Evolutionary conservation across 1,140 invertebrate genomes (phyloP), one percentile per base, ranked within the genome.

Genomic region (Tachypleus tridentatus): DNA sequence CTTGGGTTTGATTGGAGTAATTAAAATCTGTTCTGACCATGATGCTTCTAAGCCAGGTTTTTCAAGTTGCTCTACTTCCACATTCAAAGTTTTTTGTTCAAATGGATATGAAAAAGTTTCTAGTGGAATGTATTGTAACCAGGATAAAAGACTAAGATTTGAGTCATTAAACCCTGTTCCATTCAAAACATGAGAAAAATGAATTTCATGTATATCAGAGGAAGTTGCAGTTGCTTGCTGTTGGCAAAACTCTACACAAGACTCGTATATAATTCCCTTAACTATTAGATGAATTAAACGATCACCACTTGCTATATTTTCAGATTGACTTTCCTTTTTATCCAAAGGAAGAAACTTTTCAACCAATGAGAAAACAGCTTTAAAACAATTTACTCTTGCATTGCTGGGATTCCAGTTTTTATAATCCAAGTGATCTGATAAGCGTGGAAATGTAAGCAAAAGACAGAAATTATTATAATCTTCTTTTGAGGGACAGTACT

Each of bases 11-110:
- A 97, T 95, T 4, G 94, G 94, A 5, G 92, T 95, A 52, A 94
- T 88, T 58, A 97, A 80, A 84, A 97, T 97, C 73, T 97, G 91
- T 74, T 97, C 93, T 2, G 92, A 94, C 93, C 93, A 98, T 2
- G 91, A 94, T 0, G 93, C 94, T 75, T 96, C 93, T 65, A 97
- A 77, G 56, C 75, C 87, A 0, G 91, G 92, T 71, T 91, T 85
- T 72, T 93, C 88, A 58, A 97, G 76, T 57, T 88, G 82, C 72
- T 93, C 89, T 3, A 96, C 85, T 73, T 94, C 89, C 3, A 96
- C 88, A 75, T 92, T 91, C 5, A 97, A 78, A 49, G 86, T 88
- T 73, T 89, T 85, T 74, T 97, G 91, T 75, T 96, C 93, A 76
- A 98, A 98, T 0, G 94, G 93, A 66, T 92, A 89, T 7, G 86